phyloP scores from a whole-genome alignment of 2,888 invertebrate species.

The Drosophila barbarae region DNA sequence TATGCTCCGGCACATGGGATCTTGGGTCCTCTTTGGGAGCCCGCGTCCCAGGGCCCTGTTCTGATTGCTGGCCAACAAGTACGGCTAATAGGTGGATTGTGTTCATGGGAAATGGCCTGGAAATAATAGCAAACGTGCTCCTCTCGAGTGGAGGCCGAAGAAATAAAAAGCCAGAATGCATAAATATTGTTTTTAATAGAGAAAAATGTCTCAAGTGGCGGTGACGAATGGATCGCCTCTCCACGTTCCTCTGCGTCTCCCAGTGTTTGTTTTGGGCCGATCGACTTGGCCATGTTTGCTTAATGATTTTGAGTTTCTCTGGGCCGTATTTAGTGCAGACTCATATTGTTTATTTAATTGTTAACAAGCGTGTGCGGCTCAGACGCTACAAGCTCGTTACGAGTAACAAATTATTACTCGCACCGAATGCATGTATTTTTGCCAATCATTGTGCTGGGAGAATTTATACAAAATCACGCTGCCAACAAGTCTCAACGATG shows the following conservation, averaged over 20 bases:
- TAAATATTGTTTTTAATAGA: conserved; percentile 73
- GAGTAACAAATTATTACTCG: conserved; percentile 69
- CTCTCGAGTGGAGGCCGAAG: conserved; percentile 23
- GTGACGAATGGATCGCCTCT: conserved; percentile 46
- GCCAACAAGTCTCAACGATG: conserved; percentile 75
- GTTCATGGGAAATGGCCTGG: conserved; percentile 73
- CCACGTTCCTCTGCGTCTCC: neutral
- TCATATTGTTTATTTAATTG: conserved; percentile 75
- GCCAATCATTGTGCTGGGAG: conserved; percentile 64
- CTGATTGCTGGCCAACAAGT: conserved; percentile 32
- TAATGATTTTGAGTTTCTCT: conserved; percentile 69
- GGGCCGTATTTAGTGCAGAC: conserved; percentile 46
- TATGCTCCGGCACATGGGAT: conserved; percentile 8
- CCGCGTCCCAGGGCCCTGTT: conserved; percentile 1
- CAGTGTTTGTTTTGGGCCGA: conserved; percentile 59
- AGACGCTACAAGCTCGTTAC: conserved; percentile 58
- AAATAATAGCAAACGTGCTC: conserved; percentile 71
- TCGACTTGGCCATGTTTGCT: conserved; percentile 64
- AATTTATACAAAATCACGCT: conserved; percentile 73
- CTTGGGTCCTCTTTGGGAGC: conserved; percentile 36
- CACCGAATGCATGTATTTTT: conserved; percentile 52
- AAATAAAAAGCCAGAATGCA: conserved; percentile 52
- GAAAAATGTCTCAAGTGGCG: conserved; percentile 67
- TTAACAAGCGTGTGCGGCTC: conserved; percentile 66
- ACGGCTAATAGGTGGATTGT: conserved; percentile 57